Conservation (phyloP, 2,113 vertebrate species). For the Cheilinus undulatus region DNA sequence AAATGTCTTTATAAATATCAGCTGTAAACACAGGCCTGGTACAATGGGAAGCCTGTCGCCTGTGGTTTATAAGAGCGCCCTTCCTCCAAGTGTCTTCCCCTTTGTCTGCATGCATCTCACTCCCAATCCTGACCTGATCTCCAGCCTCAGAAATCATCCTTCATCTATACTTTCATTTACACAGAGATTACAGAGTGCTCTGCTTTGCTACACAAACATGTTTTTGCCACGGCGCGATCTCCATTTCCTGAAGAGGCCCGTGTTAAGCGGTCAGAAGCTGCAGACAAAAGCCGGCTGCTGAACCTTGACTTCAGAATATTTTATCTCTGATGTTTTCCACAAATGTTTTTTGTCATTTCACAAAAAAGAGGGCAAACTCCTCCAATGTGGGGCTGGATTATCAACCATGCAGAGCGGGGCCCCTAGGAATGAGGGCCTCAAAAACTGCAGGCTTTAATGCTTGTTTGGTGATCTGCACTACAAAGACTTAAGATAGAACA, state of each 20-base stretch:
- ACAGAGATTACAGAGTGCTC: neutral
- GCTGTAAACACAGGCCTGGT: constrained; percentile 41
- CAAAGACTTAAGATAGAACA: neutral
- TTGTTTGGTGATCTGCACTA: constrained; percentile 13
- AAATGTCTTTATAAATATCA: constrained; percentile 70
- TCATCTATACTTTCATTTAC: neutral
- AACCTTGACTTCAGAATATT: neutral
- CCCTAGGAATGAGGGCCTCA: neutral
- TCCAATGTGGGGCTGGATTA: constrained; percentile 11
- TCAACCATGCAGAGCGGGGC: neutral
- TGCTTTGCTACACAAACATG: neutral
- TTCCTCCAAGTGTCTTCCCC: constrained; percentile 23
- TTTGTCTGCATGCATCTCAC: constrained; percentile 17
- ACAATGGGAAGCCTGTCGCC: constrained; percentile 16
- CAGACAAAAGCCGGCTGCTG: neutral
- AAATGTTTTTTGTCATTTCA: neutral
- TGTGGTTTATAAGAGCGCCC: constrained; percentile 18
- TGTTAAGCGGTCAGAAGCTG: neutral
- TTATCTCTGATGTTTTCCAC: neutral
- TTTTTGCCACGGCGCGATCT: neutral
- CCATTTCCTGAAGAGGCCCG: neutral
- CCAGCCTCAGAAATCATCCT: neutral
- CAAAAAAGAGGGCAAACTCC: neutral
- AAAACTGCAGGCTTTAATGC: neutral
- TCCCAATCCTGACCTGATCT: constrained; percentile 1